Percentiles rank a stretch among this genome's conserved stretches.
Conservation (phyloP, 1,140 invertebrate species). For the Hypsibius dujardini region DNA sequence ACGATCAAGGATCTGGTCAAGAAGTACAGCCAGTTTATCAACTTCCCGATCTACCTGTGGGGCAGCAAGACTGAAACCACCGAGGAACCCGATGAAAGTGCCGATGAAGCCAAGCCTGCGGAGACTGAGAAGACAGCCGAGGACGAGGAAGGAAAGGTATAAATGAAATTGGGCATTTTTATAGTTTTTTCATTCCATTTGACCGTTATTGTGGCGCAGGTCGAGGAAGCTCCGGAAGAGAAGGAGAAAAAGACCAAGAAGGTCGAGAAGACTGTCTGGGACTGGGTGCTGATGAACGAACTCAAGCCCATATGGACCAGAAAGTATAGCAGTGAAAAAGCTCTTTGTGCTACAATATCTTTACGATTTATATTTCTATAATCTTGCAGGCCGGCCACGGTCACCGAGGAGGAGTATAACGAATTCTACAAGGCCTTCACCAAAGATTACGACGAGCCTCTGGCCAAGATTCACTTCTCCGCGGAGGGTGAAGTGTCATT, state of each 20-base stretch:
- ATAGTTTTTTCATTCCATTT: conserved; percentile 24
- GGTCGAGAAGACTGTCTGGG: conserved; percentile 88
- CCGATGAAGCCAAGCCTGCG: conserved; percentile 39
- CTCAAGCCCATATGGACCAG: conserved; percentile 93
- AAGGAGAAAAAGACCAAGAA: conserved; percentile 73
- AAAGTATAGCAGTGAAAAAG: conserved; percentile 49
- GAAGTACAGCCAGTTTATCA: conserved; percentile 99
- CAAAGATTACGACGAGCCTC: conserved; percentile 67
- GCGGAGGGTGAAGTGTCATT: conserved; percentile 98
- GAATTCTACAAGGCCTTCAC: conserved; percentile 86
- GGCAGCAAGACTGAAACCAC: conserved; percentile 72
- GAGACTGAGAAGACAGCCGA: conserved; percentile 37
- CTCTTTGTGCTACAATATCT: neutral
- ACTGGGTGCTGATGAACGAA: conserved; percentile 91
- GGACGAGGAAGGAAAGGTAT: conserved; percentile 38
- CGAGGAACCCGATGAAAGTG: conserved; percentile 54
- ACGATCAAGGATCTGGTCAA: conserved; percentile 74
- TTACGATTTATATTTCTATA: conserved; percentile 1
- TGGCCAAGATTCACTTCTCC: conserved; percentile 80
- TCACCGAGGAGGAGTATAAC: conserved; percentile 68
- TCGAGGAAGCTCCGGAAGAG: conserved; percentile 48
- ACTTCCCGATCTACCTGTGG: conserved; percentile 96
- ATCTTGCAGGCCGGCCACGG: conserved; percentile 48
- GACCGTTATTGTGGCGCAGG: conserved; percentile 31
- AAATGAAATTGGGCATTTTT: conserved; percentile 21